phyloP scores from a whole-genome alignment of 53 echinoderm and acorn worm genomes.

The Mesocentrotus franciscanus region DNA sequence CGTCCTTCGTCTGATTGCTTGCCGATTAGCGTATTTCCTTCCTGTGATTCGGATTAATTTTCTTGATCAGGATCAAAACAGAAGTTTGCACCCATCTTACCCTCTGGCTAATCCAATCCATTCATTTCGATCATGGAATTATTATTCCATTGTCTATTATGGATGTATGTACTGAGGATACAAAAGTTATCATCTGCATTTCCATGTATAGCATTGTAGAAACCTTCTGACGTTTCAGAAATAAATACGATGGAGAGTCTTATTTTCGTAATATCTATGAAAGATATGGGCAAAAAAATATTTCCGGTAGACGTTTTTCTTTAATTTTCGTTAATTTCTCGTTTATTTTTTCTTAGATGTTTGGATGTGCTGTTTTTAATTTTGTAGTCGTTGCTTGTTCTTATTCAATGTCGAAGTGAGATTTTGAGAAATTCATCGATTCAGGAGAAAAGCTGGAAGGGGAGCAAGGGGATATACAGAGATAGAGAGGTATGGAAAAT shows the following conservation, averaged over 20 bases:
- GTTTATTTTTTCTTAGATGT: too few species aligned
- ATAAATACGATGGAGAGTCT: background rate
- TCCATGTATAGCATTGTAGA: background rate
- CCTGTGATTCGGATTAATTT: background rate
- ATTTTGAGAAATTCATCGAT: too few species aligned
- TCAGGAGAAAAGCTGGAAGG: too few species aligned
- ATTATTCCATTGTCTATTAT: background rate
- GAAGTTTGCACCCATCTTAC: background rate
- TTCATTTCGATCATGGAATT: background rate
- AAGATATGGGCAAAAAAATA: too few species aligned
- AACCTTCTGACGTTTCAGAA: background rate
- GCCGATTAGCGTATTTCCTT: constrained; percentile 6
- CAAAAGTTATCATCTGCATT: background rate
- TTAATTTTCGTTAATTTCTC: too few species aligned
- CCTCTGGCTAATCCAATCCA: background rate
- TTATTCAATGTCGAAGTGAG: too few species aligned
- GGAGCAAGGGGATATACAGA: too few species aligned
- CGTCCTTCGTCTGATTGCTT: constrained; percentile 7
- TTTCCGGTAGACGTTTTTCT: too few species aligned
- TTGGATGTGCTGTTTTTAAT: too few species aligned
- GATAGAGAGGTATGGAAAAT: too few species aligned
- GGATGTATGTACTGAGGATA: background rate
- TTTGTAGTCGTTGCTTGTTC: too few species aligned
- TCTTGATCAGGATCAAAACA: background rate
- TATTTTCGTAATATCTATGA: too few species aligned